Evolutionary conservation across 2,888 invertebrate species (phyloP).

Genomic region (Drosophila maculinotata): DNA sequence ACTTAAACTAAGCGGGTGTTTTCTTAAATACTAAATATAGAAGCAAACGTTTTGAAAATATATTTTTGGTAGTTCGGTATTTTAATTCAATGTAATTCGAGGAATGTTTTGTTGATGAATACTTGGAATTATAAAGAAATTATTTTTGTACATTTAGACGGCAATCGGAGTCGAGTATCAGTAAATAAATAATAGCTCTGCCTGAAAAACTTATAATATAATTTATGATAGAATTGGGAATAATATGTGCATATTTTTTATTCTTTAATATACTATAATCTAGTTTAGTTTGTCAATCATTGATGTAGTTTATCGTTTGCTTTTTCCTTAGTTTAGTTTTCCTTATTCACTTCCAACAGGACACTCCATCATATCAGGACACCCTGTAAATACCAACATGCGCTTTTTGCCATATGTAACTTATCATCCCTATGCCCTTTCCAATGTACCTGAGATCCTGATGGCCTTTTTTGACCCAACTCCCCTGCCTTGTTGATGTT

Average conservation of each 20-base stretch:
- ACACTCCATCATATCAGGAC: slow-evolving; percentile 2
- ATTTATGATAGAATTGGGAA: too few relatives aligned
- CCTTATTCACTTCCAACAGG: neutral
- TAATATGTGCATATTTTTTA: neutral
- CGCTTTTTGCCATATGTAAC: slow-evolving; percentile 34
- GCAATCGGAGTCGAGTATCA: too few relatives aligned
- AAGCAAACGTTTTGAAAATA: neutral
- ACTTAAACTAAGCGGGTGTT: slow-evolving; percentile 37
- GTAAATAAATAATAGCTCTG: too few relatives aligned
- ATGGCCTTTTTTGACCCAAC: slow-evolving; percentile 13
- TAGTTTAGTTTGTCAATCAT: too few relatives aligned
- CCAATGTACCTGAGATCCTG: slow-evolving; percentile 25
- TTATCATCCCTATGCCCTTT: slow-evolving; percentile 15
- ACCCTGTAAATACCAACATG: slow-evolving; percentile 34
- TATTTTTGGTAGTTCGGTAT: neutral
- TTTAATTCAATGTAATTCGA: neutral
- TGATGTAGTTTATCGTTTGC: neutral
- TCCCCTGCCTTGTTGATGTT: slow-evolving; percentile 33
- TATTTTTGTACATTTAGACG: too few relatives aligned
- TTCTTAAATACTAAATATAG: neutral
- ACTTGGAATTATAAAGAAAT: too few relatives aligned
- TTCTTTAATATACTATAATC: neutral
- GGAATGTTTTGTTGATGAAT: too few relatives aligned
- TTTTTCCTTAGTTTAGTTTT: neutral
- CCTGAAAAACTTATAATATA: too few relatives aligned